Conservation (phyloP, 2,888 invertebrate species). For the Endotricha flammealis region DNA sequence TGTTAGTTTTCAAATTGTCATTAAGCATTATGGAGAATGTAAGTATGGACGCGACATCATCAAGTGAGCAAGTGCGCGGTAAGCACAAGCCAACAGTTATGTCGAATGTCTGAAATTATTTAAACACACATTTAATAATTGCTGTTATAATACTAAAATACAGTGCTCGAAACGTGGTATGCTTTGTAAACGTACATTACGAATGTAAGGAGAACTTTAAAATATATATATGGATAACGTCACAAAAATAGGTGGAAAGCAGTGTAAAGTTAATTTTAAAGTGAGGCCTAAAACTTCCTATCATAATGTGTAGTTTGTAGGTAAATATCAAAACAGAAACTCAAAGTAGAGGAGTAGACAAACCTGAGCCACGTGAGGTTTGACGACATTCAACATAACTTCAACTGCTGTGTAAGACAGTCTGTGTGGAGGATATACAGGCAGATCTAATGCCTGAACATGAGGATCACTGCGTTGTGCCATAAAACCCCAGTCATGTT, state of each 20-base stretch:
- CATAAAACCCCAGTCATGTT: background rate
- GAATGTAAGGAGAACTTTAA: too few species aligned
- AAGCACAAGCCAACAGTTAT: slow-evolving; percentile 66
- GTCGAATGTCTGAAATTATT: slow-evolving; percentile 52
- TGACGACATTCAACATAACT: slow-evolving; percentile 2
- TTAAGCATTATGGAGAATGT: slow-evolving; percentile 67
- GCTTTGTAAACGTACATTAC: too few species aligned
- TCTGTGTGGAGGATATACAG: background rate
- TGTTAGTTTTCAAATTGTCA: slow-evolving; percentile 55
- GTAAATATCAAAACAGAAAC: too few species aligned
- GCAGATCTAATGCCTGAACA: background rate
- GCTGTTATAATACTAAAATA: too few species aligned
- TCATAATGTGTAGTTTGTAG: too few species aligned
- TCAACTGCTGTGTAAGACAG: slow-evolving; percentile 2
- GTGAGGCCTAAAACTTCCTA: too few species aligned
- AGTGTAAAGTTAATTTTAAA: too few species aligned
- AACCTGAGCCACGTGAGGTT: background rate
- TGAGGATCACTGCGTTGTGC: background rate
- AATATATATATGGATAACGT: too few species aligned
- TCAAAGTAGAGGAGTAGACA: too few species aligned
- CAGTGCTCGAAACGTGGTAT: too few species aligned
- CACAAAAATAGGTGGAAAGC: too few species aligned
- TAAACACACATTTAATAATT: too few species aligned
- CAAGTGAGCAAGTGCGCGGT: slow-evolving; percentile 58
- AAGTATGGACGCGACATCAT: slow-evolving; percentile 65